Conservation (phyloP, 2,113 vertebrate species). For the Neopipo cinnamomea region DNA sequence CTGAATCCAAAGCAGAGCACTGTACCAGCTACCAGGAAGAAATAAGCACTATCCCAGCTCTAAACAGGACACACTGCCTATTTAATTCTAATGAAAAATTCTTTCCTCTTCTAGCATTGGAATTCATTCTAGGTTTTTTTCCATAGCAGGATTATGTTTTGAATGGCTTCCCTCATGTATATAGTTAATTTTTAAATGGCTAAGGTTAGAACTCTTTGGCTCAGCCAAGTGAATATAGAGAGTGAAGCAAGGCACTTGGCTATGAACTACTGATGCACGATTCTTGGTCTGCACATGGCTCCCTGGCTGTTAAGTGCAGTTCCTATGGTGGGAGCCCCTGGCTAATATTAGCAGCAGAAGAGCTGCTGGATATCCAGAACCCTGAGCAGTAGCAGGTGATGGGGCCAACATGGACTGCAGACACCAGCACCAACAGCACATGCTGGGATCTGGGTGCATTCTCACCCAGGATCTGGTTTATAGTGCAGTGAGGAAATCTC, state of each 20-base stretch:
- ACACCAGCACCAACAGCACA: fast-evolving
- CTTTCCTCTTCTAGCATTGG: background rate
- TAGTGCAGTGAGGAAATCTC: background rate
- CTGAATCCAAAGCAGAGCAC: background rate
- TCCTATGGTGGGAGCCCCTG: background rate
- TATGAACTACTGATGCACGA: fast-evolving
- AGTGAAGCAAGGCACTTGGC: background rate
- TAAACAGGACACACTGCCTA: background rate
- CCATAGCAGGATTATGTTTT: background rate
- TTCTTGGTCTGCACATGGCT: background rate
- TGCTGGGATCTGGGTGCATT: background rate
- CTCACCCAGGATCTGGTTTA: background rate
- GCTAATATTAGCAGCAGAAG: background rate
- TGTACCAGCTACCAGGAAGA: background rate
- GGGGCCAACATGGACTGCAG: background rate
- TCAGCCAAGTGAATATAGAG: background rate
- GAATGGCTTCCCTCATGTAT: background rate
- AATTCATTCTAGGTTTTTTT: background rate
- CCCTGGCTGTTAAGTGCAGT: fast-evolving
- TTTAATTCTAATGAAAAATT: background rate
- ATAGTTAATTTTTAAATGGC: background rate
- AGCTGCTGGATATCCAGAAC: background rate
- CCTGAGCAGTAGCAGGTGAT: background rate
- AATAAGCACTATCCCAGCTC: background rate
- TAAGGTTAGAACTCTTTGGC: background rate